Evolutionary conservation across 2,888 invertebrate genomes (phyloP).

Genomic region (Drosophila tripunctata): DNA sequence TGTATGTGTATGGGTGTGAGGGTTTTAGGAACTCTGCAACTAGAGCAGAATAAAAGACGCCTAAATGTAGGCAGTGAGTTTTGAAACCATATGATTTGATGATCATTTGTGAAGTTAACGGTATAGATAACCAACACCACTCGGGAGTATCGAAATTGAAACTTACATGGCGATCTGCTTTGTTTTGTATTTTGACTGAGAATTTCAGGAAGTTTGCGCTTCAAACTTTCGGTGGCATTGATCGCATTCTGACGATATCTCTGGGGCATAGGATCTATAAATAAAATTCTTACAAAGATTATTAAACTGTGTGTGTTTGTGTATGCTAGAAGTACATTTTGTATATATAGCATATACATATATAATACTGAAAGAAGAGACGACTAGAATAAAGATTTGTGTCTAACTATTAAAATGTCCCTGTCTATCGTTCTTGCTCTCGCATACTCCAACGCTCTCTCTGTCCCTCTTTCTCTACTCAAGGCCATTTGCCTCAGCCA

Average conservation of each 20-base stretch:
- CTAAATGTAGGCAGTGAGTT: slow-evolving; percentile 7
- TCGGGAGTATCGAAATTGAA: slow-evolving; percentile 23
- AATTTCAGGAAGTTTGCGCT: slow-evolving; percentile 50
- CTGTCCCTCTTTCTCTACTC: slow-evolving; percentile 46
- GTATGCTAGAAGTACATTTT: slow-evolving; percentile 25
- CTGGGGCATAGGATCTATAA: slow-evolving; percentile 57
- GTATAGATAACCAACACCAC: slow-evolving; percentile 49
- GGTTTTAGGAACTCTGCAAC: not conserved
- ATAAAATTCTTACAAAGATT: slow-evolving; percentile 45
- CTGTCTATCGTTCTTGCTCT: not conserved
- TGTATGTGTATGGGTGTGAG: slow-evolving; percentile 8
- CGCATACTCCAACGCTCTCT: not conserved
- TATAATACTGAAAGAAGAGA: slow-evolving; percentile 73
- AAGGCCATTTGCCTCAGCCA: slow-evolving; percentile 81
- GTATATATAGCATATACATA: slow-evolving; percentile 6
- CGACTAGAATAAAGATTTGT: slow-evolving; percentile 63
- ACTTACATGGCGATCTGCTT: slow-evolving; percentile 60
- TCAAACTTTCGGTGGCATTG: slow-evolving; percentile 54
- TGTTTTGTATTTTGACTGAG: slow-evolving; percentile 53
- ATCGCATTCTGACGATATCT: slow-evolving; percentile 50
- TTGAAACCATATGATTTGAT: not conserved
- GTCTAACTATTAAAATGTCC: slow-evolving; percentile 37
- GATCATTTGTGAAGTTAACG: slow-evolving; percentile 8
- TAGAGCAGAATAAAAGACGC: not conserved
- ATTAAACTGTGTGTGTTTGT: slow-evolving; percentile 13